Evolutionary conservation across 2,888 invertebrate species (phyloP).

Genomic region (Melieria picta): DNA sequence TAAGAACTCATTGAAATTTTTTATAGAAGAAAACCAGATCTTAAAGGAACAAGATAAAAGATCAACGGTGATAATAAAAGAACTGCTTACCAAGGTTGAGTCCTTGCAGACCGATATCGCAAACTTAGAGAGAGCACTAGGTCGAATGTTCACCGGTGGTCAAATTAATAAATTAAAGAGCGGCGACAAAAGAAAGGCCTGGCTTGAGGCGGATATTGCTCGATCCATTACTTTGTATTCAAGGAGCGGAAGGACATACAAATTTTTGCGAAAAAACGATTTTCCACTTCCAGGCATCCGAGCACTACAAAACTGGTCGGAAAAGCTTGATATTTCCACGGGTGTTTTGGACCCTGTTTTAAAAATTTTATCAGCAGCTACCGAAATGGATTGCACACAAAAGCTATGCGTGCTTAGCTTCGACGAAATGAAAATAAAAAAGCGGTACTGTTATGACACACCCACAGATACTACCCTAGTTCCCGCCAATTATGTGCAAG

Average conservation of each 20-base stretch:
- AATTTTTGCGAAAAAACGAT: too few species aligned
- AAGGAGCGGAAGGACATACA: too few species aligned
- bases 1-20: too few species aligned
- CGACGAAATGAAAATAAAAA: conserved; percentile 35
- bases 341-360: conserved; percentile 40
- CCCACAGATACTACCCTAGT: conserved; percentile 24
- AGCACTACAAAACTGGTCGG: conserved; percentile 40
- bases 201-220: conserved; percentile 35
- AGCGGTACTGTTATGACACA: conserved; percentile 36
- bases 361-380: conserved; percentile 28
- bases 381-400: conserved; percentile 18
- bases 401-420: conserved; percentile 36
- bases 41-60: not conserved
- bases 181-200: conserved; percentile 20
- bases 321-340: conserved; percentile 35
- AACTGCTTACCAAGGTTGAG: not conserved
- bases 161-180: conserved; percentile 31
- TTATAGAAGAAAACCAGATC: not conserved
- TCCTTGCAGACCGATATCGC: conserved; percentile 13
- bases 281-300: conserved; percentile 39
- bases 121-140: conserved; percentile 7
- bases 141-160: conserved; percentile 27
- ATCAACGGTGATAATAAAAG: not conserved
- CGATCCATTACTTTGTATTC: conserved; percentile 35
- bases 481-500: conserved; percentile 35